phyloP scores from a whole-genome alignment of 1,140 invertebrate genomes.

The Parasteatoda tepidariorum region DNA sequence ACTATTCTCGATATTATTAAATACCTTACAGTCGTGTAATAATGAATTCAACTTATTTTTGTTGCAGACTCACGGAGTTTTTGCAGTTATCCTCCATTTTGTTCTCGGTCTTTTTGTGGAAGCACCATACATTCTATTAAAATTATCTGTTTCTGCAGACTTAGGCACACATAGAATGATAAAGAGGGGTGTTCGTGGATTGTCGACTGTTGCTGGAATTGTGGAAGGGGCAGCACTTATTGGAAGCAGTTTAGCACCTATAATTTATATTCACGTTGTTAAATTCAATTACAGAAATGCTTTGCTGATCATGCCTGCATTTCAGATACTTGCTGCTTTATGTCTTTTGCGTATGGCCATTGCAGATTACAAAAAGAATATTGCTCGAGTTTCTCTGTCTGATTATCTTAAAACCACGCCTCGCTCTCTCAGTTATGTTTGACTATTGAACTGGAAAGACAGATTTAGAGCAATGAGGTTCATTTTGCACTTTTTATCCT shows the following conservation, averaged over 20 bases:
- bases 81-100: neutral
- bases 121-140: constrained; percentile 10
- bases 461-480: too few species aligned
- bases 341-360: neutral
- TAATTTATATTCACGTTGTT: neutral
- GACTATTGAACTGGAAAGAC: too few species aligned
- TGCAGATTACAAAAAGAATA: too few species aligned
- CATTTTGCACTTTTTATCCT: too few species aligned
- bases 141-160: constrained; percentile 25
- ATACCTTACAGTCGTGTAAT: too few species aligned
- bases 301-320: too few species aligned
- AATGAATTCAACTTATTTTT: neutral
- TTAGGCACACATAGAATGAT: neutral
- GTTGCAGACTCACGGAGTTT: neutral
- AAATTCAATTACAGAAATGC: neutral
- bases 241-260: neutral
- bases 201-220: constrained; percentile 17
- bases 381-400: too few species aligned
- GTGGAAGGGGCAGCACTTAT: neutral
- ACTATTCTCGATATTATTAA: too few species aligned
- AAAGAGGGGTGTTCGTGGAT: neutral
- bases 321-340: neutral
- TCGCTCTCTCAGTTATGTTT: too few species aligned
- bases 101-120: constrained; percentile 10
- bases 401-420: too few species aligned